Evolutionary conservation across 2,113 vertebrate genomes (phyloP), one percentile per base, ranked within the genome.

Genomic region (Entelurus aequoreus): DNA sequence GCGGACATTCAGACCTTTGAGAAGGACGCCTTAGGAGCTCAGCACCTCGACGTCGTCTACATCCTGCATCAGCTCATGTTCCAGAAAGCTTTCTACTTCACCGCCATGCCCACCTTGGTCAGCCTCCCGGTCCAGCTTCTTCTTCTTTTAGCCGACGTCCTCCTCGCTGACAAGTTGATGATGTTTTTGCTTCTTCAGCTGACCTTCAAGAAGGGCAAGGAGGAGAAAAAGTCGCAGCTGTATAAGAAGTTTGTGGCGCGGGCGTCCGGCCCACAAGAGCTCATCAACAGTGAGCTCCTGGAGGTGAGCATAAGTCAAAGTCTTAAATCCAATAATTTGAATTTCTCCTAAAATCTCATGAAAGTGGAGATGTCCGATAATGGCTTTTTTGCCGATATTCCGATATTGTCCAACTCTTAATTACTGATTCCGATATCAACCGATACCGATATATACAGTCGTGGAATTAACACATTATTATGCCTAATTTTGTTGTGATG

Each of bases 101-200:
- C 93, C 2, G 96, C 94, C 38, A 95, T 94, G 94, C 94, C 95
- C 15, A 87, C 78, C 54, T 70, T 72, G 40, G 97, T 99, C 86
- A 77, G 91, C 47, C 3, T 14, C 13, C 9, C 8, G 11, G n/a
- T 8, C 19, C 48, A 16, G 14, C 28, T n/a, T 55, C 35, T 36
- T 55, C 53, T 36, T 6, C 53, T 14, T 35, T 35, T 12, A 7
- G 5, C 35, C 8, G 11, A 13, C 1, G 13, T 10, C 19, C 0
- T 14, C 13, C 14, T 11, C 21, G 15, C 36, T 36, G 10, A 5
- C 19, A 12, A 12, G 42, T 46, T 12, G 3, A 46, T 12, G 9
- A 46, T 28, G 51, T 15, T 21, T 59, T 11, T 14, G 8, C 60
- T 6, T 1, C 15, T 50, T 6, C 49, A 51, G 48, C 48, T 62